Base-by-base conservation (phyloP, 1,140 invertebrate genomes). In the Aphelinus certus region DNA sequence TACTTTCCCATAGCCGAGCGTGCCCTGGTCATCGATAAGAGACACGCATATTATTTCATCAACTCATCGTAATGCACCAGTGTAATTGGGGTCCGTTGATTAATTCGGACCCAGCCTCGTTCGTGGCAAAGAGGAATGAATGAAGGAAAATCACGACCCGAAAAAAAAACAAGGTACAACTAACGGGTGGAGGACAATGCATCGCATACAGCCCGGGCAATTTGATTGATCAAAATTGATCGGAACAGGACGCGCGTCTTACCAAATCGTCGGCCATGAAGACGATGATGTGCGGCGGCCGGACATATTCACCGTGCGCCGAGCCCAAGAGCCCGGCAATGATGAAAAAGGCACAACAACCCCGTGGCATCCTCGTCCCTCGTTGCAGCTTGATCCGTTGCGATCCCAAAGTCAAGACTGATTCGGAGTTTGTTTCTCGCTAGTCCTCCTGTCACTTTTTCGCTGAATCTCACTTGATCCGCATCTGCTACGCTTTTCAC, bases 231-330 rank as follows among this genome's bases (percentile, higher is more conserved):
- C 26, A 26, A 26, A 26, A 26, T 26, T 26, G 26, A 26, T 69
- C 43, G 56, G 3, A 10, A 1, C 2, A 4, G 3, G 26, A 7
- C 1, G n/a, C 48, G 6, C 43, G 4, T 69, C 88, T 83, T 84
- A 92, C 91, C 89, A 92, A 85, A 84, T 92, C 91, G 80, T 92
- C 91, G 0, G 88, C 90, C 87, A 92, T 87, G 47, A 92, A 89
- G 73, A 91, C 88, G 6, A 92, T 85, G 60, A 92, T 90, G 73
- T 92, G 87, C 2, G 90, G 89, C 73, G 78, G 85, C 45, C 78
- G 73, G 70, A 84, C 79, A 60, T 86, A 86, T 10, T 85, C 78
- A 7, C 80, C 77, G 47, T 75, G 64, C 1, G 64, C 58, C 43
- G 9, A 1, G 3, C 48, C 2, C 10, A 71, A n/a, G 1, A 71